Evolutionary conservation across 2,888 invertebrate species (phyloP).

Genomic region (Platerodrilus igneus): DNA sequence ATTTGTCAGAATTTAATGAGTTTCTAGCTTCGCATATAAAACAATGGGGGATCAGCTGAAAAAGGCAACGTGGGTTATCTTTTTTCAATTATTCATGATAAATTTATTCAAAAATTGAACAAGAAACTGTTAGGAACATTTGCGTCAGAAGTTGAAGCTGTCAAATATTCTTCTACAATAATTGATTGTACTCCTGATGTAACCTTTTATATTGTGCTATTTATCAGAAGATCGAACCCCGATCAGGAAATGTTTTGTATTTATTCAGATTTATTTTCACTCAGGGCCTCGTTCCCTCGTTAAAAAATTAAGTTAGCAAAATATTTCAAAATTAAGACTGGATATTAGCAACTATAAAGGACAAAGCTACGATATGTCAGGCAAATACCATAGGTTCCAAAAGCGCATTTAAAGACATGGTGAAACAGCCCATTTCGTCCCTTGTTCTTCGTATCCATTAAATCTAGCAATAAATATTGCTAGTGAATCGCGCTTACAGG

Average conservation of each 20-base stretch:
- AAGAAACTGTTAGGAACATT: constrained; percentile 8
- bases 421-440: too few relatives aligned
- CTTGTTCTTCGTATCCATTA: too few relatives aligned
- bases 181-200: constrained; percentile 24
- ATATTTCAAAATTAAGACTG: too few relatives aligned
- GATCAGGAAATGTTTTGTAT: constrained; percentile 24
- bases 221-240: constrained; percentile 13
- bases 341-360: too few relatives aligned
- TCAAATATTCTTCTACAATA: constrained; percentile 22
- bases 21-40: constrained; percentile 6
- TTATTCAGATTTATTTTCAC: too few relatives aligned
- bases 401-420: too few relatives aligned
- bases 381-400: too few relatives aligned
- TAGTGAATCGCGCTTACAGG: too few relatives aligned
- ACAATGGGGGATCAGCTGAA: constrained; percentile 5
- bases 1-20: neutral
- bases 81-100: constrained; percentile 14
- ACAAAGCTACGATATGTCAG: too few relatives aligned
- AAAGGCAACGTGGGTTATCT: constrained; percentile 12
- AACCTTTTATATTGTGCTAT: constrained; percentile 14
- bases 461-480: too few relatives aligned
- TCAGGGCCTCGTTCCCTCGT: too few relatives aligned
- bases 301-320: too few relatives aligned
- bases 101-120: constrained; percentile 17
- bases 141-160: constrained; percentile 13